These are phyloP conservation scores for Reticulitermes speratus DNA, from an alignment of 1,140 invertebrate species.

Conservation along the genomic window DNA sequence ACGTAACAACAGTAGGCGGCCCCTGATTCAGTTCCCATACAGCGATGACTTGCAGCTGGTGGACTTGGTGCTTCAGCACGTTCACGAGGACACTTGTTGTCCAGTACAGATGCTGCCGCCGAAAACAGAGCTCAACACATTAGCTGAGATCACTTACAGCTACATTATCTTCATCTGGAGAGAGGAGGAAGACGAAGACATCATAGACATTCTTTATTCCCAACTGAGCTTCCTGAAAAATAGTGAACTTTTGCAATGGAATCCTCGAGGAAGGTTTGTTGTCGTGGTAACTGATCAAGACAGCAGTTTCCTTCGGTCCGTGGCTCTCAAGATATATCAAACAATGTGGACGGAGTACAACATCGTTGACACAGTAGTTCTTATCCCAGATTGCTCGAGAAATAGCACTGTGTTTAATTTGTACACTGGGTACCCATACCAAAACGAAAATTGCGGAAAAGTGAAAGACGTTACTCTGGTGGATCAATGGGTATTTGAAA, in stretches of 20 bases:
- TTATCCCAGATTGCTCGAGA: not conserved
- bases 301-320: not conserved
- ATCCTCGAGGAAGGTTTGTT: not conserved
- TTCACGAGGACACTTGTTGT: not conserved
- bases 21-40: not conserved
- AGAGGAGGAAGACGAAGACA: not conserved
- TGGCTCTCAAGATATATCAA: not conserved
- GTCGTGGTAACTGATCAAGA: not conserved
- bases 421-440: not conserved
- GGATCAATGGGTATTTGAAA: not conserved
- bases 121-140: not conserved
- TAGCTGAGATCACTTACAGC: not conserved
- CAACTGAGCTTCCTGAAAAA: not conserved
- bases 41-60: not conserved
- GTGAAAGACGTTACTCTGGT: not conserved
- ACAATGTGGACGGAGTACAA: not conserved
- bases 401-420: not conserved
- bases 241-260: not conserved
- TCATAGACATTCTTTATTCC: not conserved
- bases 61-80: not conserved
- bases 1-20: no score
- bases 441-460: not conserved
- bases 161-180: not conserved
- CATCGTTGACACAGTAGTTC: not conserved
- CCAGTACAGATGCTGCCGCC: not conserved